A percentile compares a stretch with the other conserved stretches of the same genome.
phyloP scores from a whole-genome alignment of 2,113 vertebrate genomes.

The Bubo scandiacus region DNA sequence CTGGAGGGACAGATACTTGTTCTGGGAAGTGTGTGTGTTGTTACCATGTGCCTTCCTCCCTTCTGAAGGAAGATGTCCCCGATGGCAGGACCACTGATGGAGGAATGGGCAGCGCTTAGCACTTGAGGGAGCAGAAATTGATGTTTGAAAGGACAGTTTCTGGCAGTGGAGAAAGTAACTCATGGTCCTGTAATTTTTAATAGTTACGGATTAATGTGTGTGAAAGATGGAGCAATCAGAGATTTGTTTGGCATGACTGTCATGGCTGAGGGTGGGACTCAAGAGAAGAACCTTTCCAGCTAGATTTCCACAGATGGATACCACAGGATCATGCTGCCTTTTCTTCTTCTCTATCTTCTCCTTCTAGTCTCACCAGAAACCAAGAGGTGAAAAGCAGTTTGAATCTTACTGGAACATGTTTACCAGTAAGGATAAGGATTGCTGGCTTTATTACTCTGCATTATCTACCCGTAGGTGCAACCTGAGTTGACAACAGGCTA shows the following conservation, averaged over 20 bases:
- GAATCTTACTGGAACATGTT: background rate
- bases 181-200: background rate
- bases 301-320: background rate
- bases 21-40: background rate
- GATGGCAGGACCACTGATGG: rapidly evolving
- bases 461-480: rapidly evolving
- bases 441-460: rapidly evolving
- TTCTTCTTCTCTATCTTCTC: background rate
- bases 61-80: background rate
- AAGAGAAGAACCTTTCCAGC: background rate
- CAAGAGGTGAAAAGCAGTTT: background rate
- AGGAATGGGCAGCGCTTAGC: background rate
- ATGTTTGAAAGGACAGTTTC: background rate
- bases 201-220: background rate
- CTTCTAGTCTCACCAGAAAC: background rate
- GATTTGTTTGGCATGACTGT: background rate
- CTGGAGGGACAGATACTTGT: rapidly evolving
- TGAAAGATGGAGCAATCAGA: rapidly evolving
- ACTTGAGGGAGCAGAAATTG: background rate
- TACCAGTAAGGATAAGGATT: background rate
- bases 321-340: background rate
- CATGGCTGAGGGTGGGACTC: rapidly evolving
- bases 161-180: background rate
- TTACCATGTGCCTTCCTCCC: background rate
- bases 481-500: background rate